Conservation (phyloP, 2,888 invertebrate species). For the Eristalis tenax region DNA sequence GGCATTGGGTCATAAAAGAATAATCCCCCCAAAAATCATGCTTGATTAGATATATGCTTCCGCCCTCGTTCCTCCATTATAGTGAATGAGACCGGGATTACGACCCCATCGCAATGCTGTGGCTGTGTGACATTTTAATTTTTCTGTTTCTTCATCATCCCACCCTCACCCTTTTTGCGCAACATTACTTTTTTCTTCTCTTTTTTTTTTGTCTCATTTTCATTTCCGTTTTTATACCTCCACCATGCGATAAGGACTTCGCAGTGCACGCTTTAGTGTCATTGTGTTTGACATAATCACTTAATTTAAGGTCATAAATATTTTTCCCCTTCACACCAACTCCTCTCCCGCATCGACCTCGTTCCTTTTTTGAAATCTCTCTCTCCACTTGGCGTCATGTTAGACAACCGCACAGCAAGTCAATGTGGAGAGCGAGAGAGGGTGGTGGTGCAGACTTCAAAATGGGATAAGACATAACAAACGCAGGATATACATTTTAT, state of each 20-base stretch:
- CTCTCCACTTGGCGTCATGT: neutral
- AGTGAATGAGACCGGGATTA: slow-evolving; percentile 5
- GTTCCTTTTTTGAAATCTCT: neutral
- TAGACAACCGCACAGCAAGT: slow-evolving; percentile 35
- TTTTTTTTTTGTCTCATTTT: slow-evolving; percentile 2
- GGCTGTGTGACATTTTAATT: neutral
- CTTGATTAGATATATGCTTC: slow-evolving; percentile 15
- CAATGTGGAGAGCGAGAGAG: neutral
- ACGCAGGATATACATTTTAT: slow-evolving; percentile 33
- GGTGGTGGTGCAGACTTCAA: neutral
- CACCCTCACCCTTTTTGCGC: neutral
- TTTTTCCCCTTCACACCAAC: slow-evolving; percentile 1
- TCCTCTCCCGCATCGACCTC: neutral
- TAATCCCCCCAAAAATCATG: neutral
- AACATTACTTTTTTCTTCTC: neutral
- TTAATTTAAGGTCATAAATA: slow-evolving; percentile 65
- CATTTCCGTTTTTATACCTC: slow-evolving; percentile 9
- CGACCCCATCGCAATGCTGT: neutral
- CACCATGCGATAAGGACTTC: slow-evolving; percentile 34
- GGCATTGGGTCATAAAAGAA: neutral
- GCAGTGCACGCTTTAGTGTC: slow-evolving; percentile 57
- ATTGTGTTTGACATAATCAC: slow-evolving; percentile 58
- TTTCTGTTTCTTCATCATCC: neutral
- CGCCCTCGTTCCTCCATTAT: neutral
- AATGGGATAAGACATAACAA: slow-evolving; percentile 26